Percentiles rank a stretch among this genome's conserved stretches.
Evolutionary conservation across 1,140 invertebrate genomes (phyloP).

Genomic region (Gonatopus flavifemur): DNA sequence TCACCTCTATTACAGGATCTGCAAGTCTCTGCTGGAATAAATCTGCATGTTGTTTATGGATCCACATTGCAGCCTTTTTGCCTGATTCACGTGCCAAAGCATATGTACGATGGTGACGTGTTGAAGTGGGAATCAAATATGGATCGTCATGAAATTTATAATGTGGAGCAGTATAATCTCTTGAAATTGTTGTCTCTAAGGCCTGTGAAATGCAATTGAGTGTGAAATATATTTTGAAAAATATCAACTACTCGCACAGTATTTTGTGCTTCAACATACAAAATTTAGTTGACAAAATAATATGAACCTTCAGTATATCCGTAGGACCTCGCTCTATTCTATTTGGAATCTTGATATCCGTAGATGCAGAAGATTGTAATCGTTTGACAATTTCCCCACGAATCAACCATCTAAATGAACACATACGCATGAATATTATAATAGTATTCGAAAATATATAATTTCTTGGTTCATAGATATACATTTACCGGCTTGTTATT

Average conservation of each 20-base stretch:
- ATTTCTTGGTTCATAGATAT: too few species aligned
- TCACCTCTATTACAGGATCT: conserved; percentile 62
- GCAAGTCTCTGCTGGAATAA: conserved; percentile 73
- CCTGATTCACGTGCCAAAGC: conserved; percentile 84
- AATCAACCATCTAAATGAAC: too few species aligned
- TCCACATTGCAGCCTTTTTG: conserved; percentile 82
- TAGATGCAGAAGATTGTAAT: conserved; percentile 13
- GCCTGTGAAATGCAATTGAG: conserved; percentile 58
- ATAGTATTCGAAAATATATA: too few species aligned
- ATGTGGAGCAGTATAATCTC: conserved; percentile 78
- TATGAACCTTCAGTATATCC: conserved; percentile 69
- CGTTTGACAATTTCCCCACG: too few species aligned
- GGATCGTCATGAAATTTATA: conserved; percentile 92
- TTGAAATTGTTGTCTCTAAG: conserved; percentile 70
- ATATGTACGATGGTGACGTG: conserved; percentile 70
- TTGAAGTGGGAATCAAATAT: conserved; percentile 80
- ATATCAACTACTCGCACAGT: background rate
- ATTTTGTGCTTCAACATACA: background rate
- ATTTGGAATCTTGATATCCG: conserved; percentile 64
- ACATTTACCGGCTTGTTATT: too few species aligned
- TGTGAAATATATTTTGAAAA: background rate
- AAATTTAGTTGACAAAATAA: conserved; percentile 5
- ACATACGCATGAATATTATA: too few species aligned
- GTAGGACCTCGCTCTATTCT: conserved; percentile 75
- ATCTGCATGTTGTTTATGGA: conserved; percentile 74